Conservation (phyloP, 2,113 vertebrate genomes). For the Athene cunicularia region DNA sequence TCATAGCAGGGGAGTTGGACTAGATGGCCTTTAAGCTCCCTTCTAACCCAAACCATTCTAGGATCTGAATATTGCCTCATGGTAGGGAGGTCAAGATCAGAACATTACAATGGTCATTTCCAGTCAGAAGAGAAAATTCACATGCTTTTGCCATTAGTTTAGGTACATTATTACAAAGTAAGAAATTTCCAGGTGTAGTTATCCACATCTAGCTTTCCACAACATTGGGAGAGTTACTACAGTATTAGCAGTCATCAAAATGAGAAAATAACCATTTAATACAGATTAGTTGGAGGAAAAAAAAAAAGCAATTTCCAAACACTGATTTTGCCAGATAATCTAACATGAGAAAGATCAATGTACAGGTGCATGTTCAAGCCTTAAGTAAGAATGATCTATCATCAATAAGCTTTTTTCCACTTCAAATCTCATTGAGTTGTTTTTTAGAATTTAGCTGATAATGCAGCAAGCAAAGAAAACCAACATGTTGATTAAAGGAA, state of each 20-base stretch:
- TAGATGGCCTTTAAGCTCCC: too few species aligned
- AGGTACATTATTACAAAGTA: background rate
- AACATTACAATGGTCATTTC: background rate
- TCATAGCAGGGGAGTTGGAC: too few species aligned
- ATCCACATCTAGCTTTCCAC: background rate
- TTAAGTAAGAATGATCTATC: background rate
- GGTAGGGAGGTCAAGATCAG: background rate
- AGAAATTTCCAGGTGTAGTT: background rate
- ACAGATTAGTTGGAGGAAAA: background rate
- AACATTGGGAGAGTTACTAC: background rate
- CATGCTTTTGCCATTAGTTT: background rate
- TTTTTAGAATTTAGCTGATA: background rate
- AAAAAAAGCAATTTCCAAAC: background rate
- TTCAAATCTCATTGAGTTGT: background rate
- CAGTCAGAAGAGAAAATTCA: background rate
- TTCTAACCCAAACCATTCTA: background rate
- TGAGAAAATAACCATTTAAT: background rate
- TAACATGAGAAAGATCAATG: background rate
- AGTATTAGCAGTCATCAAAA: background rate
- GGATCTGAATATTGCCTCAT: too few species aligned
- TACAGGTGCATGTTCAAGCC: background rate
- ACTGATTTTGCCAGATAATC: background rate
- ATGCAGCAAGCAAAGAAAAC: background rate
- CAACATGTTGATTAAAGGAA: background rate
- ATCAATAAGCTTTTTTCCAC: background rate